These are phyloP conservation scores for Trachythela sp. DNA, from an alignment of 64 coral and sea anemone species.

Conservation along the genomic window DNA sequence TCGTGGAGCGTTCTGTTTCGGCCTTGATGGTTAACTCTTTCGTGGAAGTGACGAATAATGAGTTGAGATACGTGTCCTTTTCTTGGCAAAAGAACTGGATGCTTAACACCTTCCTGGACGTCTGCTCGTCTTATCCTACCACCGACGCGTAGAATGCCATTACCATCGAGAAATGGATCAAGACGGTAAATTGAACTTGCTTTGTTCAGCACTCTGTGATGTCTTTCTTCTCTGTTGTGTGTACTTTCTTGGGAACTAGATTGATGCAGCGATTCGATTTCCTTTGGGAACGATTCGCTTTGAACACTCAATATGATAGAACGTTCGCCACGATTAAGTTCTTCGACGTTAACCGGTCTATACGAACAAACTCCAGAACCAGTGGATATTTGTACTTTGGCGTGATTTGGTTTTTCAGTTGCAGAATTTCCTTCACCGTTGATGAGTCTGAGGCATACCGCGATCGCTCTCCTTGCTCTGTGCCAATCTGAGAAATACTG, in stretches of 20 bases:
- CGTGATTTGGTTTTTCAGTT: background rate
- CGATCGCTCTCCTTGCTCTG: background rate
- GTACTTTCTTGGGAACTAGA: no score
- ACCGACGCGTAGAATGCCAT: background rate
- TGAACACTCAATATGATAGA: no score
- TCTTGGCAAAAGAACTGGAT: background rate
- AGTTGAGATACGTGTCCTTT: background rate
- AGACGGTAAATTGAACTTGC: background rate
- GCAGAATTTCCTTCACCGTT: no score
- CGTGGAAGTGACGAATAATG: background rate
- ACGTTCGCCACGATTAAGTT: no score
- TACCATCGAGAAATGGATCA: background rate
- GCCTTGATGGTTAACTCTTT: background rate
- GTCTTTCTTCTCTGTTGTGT: background rate
- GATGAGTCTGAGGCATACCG: background rate
- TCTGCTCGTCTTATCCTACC: background rate
- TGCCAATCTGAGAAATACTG: background rate
- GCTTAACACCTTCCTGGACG: background rate
- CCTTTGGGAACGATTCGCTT: no score
- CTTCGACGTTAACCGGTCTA: no score
- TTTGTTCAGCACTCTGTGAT: background rate
- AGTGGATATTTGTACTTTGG: background rate
- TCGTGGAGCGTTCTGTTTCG: background rate
- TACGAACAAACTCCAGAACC: no score
- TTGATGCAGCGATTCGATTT: no score